Evolutionary conservation across 2,797 vertebrate species (phyloP).

Genomic region (Anisognathus igniventris): DNA sequence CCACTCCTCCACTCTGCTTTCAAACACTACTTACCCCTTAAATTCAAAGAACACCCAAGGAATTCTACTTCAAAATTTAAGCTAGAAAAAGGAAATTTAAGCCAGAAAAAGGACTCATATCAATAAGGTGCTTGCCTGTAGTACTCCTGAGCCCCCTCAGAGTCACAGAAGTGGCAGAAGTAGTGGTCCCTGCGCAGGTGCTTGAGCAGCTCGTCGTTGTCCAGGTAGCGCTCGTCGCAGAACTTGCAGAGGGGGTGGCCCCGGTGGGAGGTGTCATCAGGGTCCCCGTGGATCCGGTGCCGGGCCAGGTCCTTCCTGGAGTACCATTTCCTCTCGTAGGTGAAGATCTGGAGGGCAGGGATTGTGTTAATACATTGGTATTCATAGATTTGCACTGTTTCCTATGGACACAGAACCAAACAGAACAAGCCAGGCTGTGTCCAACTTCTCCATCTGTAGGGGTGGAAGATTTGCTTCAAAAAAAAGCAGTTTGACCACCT

Average conservation of each 20-base stretch:
- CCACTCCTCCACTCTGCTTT: background rate
- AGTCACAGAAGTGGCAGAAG: conserved; percentile 97
- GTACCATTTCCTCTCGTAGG: conserved; percentile 93
- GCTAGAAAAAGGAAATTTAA: background rate
- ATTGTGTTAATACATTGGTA: accelerated
- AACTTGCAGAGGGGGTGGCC: conserved; percentile 98
- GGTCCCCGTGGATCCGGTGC: conserved; percentile 92
- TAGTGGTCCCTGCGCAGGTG: conserved; percentile 95
- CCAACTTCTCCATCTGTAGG: accelerated
- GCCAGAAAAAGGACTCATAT: accelerated
- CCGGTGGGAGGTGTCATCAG: conserved; percentile 93
- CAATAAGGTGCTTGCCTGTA: conserved; percentile 73
- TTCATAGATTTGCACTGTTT: accelerated
- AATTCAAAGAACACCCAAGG: background rate
- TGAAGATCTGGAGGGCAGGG: conserved; percentile 84
- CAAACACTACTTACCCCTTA: background rate
- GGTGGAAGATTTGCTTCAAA: background rate
- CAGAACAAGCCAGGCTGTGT: accelerated
- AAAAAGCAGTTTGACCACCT: background rate
- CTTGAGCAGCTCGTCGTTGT: conserved; percentile 95
- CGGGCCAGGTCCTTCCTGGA: conserved; percentile 94
- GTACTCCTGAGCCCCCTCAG: conserved; percentile 96
- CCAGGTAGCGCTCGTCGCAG: conserved; percentile 94
- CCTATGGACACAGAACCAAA: background rate
- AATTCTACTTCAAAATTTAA: background rate